These are phyloP conservation scores for Nilaparvata lugens DNA, from an alignment of 1,140 invertebrate genomes.

Conservation along the genomic window DNA sequence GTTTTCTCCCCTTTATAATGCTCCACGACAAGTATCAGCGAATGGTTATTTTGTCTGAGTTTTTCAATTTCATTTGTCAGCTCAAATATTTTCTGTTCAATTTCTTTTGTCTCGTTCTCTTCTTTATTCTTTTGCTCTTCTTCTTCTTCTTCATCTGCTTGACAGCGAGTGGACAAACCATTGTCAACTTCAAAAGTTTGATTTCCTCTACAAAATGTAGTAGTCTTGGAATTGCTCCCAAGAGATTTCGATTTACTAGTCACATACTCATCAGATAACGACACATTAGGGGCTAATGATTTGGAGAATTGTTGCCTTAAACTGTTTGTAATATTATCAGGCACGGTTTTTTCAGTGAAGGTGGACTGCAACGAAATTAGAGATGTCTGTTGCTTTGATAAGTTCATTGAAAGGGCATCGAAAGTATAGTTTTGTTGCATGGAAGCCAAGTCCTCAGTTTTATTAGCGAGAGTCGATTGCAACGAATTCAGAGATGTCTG, in stretches of 20 bases:
- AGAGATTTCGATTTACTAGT: background rate
- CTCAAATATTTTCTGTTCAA: slow-evolving; percentile 30
- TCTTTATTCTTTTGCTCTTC: slow-evolving; percentile 32
- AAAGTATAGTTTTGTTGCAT: too few species aligned
- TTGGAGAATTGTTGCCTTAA: background rate
- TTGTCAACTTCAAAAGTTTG: slow-evolving; percentile 23
- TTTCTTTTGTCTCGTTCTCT: slow-evolving; percentile 26
- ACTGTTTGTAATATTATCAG: too few species aligned
- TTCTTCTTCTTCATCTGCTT: slow-evolving; percentile 27
- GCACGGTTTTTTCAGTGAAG: too few species aligned
- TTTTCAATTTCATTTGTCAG: slow-evolving; percentile 1
- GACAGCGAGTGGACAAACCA: slow-evolving; percentile 30
- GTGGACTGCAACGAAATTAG: too few species aligned
- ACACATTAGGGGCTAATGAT: background rate
- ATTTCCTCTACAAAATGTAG: slow-evolving; percentile 10
- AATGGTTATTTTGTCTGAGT: background rate
- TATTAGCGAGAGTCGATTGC: too few species aligned
- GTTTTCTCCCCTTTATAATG: background rate
- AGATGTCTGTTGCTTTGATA: too few species aligned
- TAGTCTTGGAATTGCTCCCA: background rate
- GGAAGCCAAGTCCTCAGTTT: too few species aligned
- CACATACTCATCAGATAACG: background rate
- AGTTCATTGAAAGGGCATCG: too few species aligned
- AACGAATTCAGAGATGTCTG: too few species aligned
- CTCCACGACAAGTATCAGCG: background rate